Conservation (phyloP, 2,113 vertebrate species). For the Ranitomeya variabilis region DNA sequence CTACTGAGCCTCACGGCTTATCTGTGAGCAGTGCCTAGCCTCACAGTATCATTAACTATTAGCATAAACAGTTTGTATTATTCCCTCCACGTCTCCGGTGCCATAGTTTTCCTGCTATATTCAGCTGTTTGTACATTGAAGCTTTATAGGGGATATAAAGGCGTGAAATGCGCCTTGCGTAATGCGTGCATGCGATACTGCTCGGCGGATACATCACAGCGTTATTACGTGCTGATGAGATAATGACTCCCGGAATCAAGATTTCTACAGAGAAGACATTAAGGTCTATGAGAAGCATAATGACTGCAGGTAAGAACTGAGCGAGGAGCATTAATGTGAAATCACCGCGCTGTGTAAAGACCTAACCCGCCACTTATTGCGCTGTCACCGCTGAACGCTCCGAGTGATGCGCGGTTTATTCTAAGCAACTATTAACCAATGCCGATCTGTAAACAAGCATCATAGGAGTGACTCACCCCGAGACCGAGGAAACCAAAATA, state of each 20-base stretch:
- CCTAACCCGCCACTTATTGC: not conserved
- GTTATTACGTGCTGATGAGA: not conserved
- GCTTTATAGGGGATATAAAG: not conserved
- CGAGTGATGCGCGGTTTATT: not conserved
- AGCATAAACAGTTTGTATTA: no score
- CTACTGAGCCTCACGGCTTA: no score
- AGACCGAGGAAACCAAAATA: no score
- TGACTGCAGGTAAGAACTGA: not conserved
- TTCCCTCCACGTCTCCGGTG: no score
- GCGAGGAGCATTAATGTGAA: not conserved
- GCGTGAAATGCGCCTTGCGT: not conserved
- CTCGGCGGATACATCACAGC: not conserved
- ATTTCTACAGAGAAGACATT: not conserved
- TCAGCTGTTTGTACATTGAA: not conserved
- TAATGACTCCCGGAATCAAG: not conserved
- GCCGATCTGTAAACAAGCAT: not conserved
- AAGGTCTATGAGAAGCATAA: not conserved
- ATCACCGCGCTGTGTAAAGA: not conserved
- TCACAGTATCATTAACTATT: no score
- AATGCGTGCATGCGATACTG: not conserved
- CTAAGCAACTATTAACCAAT: not conserved
- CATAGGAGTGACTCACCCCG: not conserved
- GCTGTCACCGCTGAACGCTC: not conserved
- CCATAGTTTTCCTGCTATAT: no score
- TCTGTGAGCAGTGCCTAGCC: no score